Evolutionary conservation across 2,797 vertebrate species (phyloP).

Genomic region (Premnoplex brunnescens): DNA sequence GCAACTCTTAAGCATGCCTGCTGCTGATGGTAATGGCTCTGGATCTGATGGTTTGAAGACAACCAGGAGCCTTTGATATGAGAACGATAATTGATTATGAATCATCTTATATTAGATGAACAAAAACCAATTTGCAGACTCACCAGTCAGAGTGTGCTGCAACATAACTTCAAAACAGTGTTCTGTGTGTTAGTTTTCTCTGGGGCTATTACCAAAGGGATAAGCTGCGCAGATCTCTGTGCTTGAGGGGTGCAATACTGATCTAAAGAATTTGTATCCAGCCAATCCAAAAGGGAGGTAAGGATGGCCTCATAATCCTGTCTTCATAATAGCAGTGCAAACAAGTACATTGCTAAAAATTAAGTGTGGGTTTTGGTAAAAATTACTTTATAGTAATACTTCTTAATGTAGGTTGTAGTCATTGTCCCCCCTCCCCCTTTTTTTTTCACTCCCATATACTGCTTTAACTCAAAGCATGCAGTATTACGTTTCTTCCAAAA

Average conservation of each 20-base stretch:
- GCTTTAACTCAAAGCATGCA: neutral
- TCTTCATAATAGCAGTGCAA: neutral
- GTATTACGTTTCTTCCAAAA: neutral
- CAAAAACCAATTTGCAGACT: constrained; percentile 11
- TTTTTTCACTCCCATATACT: neutral
- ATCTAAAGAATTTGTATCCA: neutral
- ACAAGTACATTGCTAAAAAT: neutral
- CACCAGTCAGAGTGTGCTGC: neutral
- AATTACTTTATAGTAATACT: neutral
- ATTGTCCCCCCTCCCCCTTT: neutral
- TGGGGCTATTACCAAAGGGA: neutral
- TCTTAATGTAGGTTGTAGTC: neutral
- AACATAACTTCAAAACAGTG: neutral
- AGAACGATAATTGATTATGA: constrained; percentile 19
- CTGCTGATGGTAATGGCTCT: neutral
- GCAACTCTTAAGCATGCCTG: neutral
- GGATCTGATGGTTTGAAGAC: neutral
- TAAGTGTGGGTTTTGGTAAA: neutral
- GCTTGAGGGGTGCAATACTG: neutral
- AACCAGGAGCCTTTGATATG: neutral
- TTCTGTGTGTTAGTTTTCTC: neutral
- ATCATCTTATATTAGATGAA: constrained; percentile 32
- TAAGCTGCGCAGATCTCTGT: neutral
- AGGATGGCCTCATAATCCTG: neutral
- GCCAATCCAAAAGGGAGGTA: neutral